Evolutionary conservation across 2,113 vertebrate genomes (phyloP).

Genomic region (Cnemophilus loriae): DNA sequence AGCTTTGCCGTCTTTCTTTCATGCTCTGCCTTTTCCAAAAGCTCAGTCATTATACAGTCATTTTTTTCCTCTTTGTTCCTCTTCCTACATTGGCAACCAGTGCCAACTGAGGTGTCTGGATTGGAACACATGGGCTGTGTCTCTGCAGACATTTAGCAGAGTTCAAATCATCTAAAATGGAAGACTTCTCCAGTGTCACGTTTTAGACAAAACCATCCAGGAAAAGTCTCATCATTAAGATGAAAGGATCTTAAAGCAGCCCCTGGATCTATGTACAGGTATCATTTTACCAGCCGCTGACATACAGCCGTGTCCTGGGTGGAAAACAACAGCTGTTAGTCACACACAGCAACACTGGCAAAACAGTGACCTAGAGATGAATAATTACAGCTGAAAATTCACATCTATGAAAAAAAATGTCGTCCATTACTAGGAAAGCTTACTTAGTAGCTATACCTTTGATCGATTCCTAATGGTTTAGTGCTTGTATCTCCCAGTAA

Average conservation of each 20-base stretch:
- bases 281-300: not conserved
- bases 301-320: not conserved
- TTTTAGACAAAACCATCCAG: not conserved
- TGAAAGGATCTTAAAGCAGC: not conserved
- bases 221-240: not conserved
- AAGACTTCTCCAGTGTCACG: not conserved
- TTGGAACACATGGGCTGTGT: not conserved
- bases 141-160: not conserved
- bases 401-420: not conserved
- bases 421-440: not conserved
- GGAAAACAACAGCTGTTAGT: constrained; percentile 27
- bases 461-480: not conserved
- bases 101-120: not conserved
- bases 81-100: not conserved
- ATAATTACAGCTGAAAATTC: not conserved
- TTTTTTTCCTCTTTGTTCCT: not conserved
- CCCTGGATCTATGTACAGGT: not conserved
- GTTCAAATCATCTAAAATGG: not conserved
- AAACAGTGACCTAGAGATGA: not conserved
- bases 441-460: not conserved
- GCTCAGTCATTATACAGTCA: not conserved
- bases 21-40: not conserved
- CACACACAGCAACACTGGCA: not conserved
- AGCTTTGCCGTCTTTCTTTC: not conserved
- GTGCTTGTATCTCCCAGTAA: not conserved